Base-by-base conservation (phyloP, 2,888 invertebrate species). In the Saturnia pavonia region DNA sequence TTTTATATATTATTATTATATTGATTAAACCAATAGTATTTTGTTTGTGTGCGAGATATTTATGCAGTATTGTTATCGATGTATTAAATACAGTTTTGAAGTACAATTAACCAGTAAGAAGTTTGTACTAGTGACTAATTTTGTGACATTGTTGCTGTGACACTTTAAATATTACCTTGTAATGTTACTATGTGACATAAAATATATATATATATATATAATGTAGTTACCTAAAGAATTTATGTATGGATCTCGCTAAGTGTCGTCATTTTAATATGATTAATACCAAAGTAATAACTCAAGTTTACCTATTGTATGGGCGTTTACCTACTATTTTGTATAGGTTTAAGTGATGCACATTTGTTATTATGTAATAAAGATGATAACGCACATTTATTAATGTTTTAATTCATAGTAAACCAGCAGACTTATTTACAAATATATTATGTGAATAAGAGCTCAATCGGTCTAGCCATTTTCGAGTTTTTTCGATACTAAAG, bases 241-340 rank as follows among this genome's bases (percentile, higher is more conserved):
- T 48, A 34, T 65, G 65, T 40, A 51, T 51, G 25, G 69, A 69
- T 60, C 43, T 60, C 43, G 25, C 42, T 27, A 16, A 40, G 51
- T 42, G 25, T 25, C 40, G 9, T 34, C 16, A 71, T 68, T 57
- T 69, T 66, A 70, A 54, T 70, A 70, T 67, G 67, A 76, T 78
- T 76, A 72, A 85, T 84, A 86, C 88, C 88, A 88, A 87, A 87
- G 81, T 84, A 81, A 75, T 75, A 73, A 79, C 68, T 75, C 83
- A 76, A 80, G 75, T 84, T 83, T 74, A 78, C 78, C 76, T 76
- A 77, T n/a, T n/a, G n/a, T n/a, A n/a, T n/a, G n/a, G n/a, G 76
- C 81, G 75, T 84, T 83, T 74, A 78, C 78, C 76, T 76, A 77
- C 79, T 69, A 45, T 74, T 77, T 77, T 76, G 12, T 80, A 70